Evolutionary conservation across 2,797 vertebrate species (phyloP), one percentile per base, ranked within the genome.

Genomic region (Micromesistius poutassou): DNA sequence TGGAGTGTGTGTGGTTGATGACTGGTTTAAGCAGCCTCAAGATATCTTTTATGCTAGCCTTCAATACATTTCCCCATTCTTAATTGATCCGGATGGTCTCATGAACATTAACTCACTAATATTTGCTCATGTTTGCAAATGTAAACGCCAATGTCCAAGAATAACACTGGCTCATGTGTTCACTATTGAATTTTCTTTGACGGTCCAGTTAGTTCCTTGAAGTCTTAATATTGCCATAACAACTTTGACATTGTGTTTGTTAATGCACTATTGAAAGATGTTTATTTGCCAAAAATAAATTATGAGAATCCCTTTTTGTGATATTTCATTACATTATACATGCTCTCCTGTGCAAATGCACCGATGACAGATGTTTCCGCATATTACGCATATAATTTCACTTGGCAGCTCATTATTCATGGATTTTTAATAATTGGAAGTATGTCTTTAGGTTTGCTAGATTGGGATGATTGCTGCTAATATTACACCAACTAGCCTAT

Each of bases 211-310:
- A 42, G 33, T 42, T 75, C 75, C 66, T 62, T 62, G 22, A 62
- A 62, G 55, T 62, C 8, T 6, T 68, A 68, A 68, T 68, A 28
- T 68, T 68, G 25, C 62, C 62, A 68, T 93, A 91, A 91, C 89
- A 93, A 91, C 84, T 30, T 81, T 55, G 79, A 86, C 81, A 83
- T 81, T 89, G 87, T 91, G 88, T 78, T 84, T 91, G 88, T 78
- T 84, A 88, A 90, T 89, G 91, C 92, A 92, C 87, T 91, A 84
- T 88, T 74, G 79, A 86, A 84, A 83, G 9, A 81, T 74, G 88
- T 91, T 90, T 90, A 86, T 88, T 90, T 90, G 83, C 85, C 86
- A 77, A 78, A 77, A 90, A 89, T 85, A 81, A 89, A 88, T 70
- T 77, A 81, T 82, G 81, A 83, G 1, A 66, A 82, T 9, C 2